phyloP scores from a whole-genome alignment of 2,888 invertebrate genomes.

The Harpagoxenus sublaevis region DNA sequence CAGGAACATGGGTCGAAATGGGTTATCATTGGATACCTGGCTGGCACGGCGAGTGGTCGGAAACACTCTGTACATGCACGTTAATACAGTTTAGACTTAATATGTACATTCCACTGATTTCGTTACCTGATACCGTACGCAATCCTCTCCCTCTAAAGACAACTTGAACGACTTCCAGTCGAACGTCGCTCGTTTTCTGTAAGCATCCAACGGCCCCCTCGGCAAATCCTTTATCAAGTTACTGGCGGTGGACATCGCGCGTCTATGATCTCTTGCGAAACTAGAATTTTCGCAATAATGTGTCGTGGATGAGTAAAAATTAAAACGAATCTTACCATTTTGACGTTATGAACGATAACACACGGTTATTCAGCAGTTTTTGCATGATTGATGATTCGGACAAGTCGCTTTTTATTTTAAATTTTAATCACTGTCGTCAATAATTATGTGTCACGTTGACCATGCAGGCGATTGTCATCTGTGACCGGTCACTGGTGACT shows the following conservation, averaged over 20 bases:
- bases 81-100: background rate
- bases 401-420: too few relatives aligned
- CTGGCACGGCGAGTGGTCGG: too few relatives aligned
- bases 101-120: background rate
- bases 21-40: too few relatives aligned
- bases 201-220: conserved; percentile 92
- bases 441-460: background rate
- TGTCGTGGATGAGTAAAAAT: background rate
- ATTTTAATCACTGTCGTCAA: background rate
- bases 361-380: background rate
- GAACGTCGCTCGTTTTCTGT: conserved; percentile 93
- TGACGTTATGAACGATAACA: background rate
- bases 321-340: background rate
- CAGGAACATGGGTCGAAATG: too few relatives aligned
- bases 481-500: too few relatives aligned
- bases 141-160: conserved; percentile 92
- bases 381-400: background rate
- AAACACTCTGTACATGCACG: too few relatives aligned
- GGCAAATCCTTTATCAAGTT: conserved; percentile 91
- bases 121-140: conserved; percentile 92
- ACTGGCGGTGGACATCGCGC: conserved; percentile 64
- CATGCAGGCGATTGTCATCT: too few relatives aligned
- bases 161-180: conserved; percentile 95
- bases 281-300: background rate
- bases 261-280: background rate